Evolutionary conservation across 1,140 invertebrate species (phyloP).

Genomic region (Heliconius nattereri): DNA sequence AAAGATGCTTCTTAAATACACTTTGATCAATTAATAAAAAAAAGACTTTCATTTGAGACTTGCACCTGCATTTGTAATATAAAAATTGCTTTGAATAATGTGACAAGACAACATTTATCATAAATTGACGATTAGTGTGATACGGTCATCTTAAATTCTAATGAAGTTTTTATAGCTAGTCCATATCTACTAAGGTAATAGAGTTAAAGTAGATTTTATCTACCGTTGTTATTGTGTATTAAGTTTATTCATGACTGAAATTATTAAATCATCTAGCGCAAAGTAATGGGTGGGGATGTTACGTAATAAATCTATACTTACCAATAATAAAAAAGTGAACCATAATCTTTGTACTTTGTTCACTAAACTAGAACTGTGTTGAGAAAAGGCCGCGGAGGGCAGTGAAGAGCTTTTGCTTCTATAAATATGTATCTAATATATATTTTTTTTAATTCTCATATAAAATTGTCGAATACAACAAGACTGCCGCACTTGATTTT

Average conservation of each 20-base stretch:
- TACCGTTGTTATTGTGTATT: slow-evolving; percentile 50
- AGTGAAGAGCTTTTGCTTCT: slow-evolving; percentile 33
- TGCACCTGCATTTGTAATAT: slow-evolving; percentile 62
- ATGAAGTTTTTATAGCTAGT: slow-evolving; percentile 55
- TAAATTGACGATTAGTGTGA: slow-evolving; percentile 58
- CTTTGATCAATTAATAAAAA: slow-evolving; percentile 42
- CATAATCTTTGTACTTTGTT: slow-evolving; percentile 68
- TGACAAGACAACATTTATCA: slow-evolving; percentile 49
- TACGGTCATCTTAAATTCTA: slow-evolving; percentile 64
- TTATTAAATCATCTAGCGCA: slow-evolving; percentile 57
- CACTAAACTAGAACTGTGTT: slow-evolving; percentile 45
- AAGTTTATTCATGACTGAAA: slow-evolving; percentile 53
- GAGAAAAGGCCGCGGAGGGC: slow-evolving; percentile 34
- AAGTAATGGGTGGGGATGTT: slow-evolving; percentile 56
- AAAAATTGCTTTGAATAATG: slow-evolving; percentile 51
- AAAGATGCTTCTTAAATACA: slow-evolving; percentile 48
- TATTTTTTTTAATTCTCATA: slow-evolving; percentile 15
- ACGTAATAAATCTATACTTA: slow-evolving; percentile 64
- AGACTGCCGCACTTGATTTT: neutral
- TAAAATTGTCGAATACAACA: slow-evolving; percentile 1
- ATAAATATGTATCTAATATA: slow-evolving; percentile 23
- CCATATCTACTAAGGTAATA: slow-evolving; percentile 59
- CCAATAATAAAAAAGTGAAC: slow-evolving; percentile 60
- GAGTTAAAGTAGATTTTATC: slow-evolving; percentile 72
- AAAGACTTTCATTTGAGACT: slow-evolving; percentile 67